Evolutionary conservation across 64 coral and sea anemone genomes (phyloP), one percentile per base, ranked within the genome.

Genomic region (Pachyseris speciosa): DNA sequence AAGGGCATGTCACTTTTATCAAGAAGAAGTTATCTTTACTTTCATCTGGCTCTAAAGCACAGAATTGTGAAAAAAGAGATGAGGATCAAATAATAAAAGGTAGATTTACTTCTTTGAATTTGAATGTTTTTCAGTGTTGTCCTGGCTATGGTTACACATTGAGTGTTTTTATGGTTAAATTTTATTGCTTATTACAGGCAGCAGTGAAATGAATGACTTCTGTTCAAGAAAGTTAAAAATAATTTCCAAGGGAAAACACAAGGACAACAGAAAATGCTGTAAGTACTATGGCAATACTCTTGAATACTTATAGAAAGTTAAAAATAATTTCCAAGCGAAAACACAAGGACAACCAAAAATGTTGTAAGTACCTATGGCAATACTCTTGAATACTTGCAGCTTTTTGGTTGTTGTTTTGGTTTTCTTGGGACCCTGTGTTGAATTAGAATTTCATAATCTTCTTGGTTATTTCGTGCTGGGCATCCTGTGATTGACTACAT

Each of bases 201-300:
- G 30, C 13, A 30, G 53, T 33, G 33, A 81, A 40, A 58, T 41
- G 36, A 81, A 34, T 1, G 22, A 81, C 77, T 81, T 81, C 9
- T 81, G 77, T 63, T 59, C 53, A 61, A 81, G 52, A 61, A 81
- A 81, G 40, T 37, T 81, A 40, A 8, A 81, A 81, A 6, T 81
- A 15, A 19, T 81, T 9, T 33, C 33, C 22, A 9, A n/a, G 43
- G 20, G 11, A 12, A 61, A 24, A 41, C 30, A 11, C 2, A 39
- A 40, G 20, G 20, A 12, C 22, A 32, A 25, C 0, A 40, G 11
- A n/a, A n/a, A 24, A 61, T 22, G 24, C 0, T 11, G 77, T 81
- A 40, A 81, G 52, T 24, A 2, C 1, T 17, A 74, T 1, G 19
- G 22, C 4, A 4, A 5, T 64, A 64, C 19, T 57, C 22, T 57